phyloP scores from a whole-genome alignment of 2,888 invertebrate species.

The Rambutsinella grinnellia region DNA sequence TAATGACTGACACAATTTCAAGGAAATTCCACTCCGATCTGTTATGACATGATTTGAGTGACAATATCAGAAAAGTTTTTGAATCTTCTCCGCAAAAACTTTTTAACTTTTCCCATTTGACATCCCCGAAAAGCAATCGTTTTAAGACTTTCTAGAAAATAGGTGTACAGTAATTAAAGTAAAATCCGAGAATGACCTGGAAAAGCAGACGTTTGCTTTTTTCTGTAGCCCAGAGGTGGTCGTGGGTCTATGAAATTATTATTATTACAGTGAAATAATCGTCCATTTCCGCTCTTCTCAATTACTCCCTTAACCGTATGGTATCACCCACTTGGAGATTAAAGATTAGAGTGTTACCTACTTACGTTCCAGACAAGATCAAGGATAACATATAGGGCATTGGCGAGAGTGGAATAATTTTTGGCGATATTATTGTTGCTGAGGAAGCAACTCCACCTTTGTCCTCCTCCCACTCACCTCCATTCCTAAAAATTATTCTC shows the following conservation, averaged over 20 bases:
- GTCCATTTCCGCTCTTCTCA: slow-evolving; percentile 1
- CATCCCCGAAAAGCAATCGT: too few relatives aligned
- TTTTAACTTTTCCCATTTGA: too few relatives aligned
- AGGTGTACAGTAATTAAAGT: too few relatives aligned
- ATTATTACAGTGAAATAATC: slow-evolving; percentile 18
- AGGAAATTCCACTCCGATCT: too few relatives aligned
- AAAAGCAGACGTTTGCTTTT: background rate
- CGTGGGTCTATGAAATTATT: background rate
- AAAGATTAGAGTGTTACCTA: too few relatives aligned
- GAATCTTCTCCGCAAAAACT: too few relatives aligned
- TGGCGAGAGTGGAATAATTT: too few relatives aligned
- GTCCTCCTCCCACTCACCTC: slow-evolving; percentile 9
- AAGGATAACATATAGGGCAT: background rate
- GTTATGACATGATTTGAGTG: too few relatives aligned
- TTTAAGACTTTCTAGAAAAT: too few relatives aligned
- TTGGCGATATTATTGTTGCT: background rate
- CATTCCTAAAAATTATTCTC: slow-evolving; percentile 25
- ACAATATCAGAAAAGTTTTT: too few relatives aligned
- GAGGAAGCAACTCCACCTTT: slow-evolving; percentile 20
- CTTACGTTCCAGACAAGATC: too few relatives aligned
- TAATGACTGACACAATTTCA: too few relatives aligned
- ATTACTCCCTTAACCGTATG: background rate
- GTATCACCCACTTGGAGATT: background rate
- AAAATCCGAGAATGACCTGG: background rate
- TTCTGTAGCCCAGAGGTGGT: background rate